Conservation (phyloP, 2,888 invertebrate genomes). For the Drosophila imparisetae region DNA sequence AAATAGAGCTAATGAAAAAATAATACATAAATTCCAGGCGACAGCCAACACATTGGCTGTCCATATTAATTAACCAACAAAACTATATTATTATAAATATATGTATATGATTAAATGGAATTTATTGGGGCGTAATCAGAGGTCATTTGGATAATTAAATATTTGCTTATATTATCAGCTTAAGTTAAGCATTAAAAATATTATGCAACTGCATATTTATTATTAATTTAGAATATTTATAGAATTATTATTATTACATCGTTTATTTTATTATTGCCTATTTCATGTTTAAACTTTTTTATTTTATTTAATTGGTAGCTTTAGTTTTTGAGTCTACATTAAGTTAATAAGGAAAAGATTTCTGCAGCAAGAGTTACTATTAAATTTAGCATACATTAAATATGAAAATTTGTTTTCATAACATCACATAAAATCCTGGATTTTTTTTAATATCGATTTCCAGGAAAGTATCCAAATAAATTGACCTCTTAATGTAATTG, state of each 20-base stretch:
- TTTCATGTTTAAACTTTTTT: background rate
- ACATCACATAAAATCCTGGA: background rate
- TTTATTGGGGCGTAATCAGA: background rate
- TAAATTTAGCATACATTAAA: background rate
- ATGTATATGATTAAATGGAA: background rate
- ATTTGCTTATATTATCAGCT: background rate
- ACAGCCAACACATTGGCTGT: constrained; percentile 1
- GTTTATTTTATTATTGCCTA: background rate
- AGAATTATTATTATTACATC: background rate
- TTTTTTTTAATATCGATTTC: background rate
- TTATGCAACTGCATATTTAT: background rate
- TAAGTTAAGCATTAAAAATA: background rate
- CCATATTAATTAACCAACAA: constrained; percentile 5
- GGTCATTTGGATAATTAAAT: background rate
- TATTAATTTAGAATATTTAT: background rate
- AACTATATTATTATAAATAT: background rate
- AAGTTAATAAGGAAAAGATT: background rate
- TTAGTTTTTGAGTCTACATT: background rate
- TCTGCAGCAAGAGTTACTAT: rapidly evolving
- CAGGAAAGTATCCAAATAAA: background rate
- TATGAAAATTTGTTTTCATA: background rate
- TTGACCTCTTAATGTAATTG: constrained; percentile 9
- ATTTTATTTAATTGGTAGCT: background rate
- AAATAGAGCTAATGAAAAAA: constrained; percentile 63
- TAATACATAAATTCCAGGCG: constrained; percentile 31